Conservation (phyloP, 1,140 invertebrate species). For the Ganaspis sp. region DNA sequence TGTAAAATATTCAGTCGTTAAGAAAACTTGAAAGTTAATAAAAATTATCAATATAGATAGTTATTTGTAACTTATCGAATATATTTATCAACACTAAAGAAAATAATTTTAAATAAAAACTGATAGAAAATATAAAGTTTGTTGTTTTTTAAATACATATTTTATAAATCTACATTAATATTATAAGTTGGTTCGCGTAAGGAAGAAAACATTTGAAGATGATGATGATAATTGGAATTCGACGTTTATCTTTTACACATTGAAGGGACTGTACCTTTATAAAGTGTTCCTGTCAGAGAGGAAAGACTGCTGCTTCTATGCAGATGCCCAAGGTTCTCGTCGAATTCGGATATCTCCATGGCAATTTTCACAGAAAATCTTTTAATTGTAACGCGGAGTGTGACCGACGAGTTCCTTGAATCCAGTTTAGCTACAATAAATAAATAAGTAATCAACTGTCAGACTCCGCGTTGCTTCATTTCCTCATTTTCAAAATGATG, state of each 20-base stretch:
- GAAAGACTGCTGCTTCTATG: constrained; percentile 65
- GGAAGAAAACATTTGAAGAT: background rate
- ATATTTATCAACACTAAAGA: background rate
- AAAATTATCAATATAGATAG: no score
- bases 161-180: background rate
- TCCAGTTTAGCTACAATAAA: constrained; percentile 64
- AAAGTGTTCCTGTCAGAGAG: constrained; percentile 51
- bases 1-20: constrained; percentile 9
- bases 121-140: background rate
- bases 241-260: background rate
- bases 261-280: background rate
- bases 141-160: background rate
- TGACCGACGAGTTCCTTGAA: constrained; percentile 61
- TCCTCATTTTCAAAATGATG: constrained; percentile 52
- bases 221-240: background rate
- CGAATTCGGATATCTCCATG: constrained; percentile 58
- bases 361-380: constrained; percentile 70
- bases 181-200: background rate
- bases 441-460: constrained; percentile 75
- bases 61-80: background rate
- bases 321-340: constrained; percentile 63
- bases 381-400: constrained; percentile 52
- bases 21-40: background rate
- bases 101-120: background rate
- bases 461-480: constrained; percentile 66